Conservation (phyloP, 2,888 invertebrate species). For the Acrobeloides nanus region DNA sequence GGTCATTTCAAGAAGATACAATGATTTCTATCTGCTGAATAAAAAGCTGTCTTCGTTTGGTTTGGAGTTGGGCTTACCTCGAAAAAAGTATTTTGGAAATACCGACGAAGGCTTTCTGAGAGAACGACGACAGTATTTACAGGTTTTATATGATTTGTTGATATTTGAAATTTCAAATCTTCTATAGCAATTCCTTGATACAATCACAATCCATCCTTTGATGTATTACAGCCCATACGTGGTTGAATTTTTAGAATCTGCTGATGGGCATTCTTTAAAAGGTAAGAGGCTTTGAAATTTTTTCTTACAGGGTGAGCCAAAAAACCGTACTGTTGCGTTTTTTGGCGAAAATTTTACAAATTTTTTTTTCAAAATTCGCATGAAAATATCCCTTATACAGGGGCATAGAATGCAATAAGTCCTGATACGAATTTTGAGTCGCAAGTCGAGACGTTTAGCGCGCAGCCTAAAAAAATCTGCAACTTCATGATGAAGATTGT, state of each 20-base stretch:
- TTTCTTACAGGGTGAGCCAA: too few relatives aligned
- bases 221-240: slow-evolving; percentile 14
- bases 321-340: too few relatives aligned
- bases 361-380: too few relatives aligned
- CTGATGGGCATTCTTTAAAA: slow-evolving; percentile 3
- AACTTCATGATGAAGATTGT: too few relatives aligned
- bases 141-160: slow-evolving; percentile 9
- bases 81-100: slow-evolving; percentile 24
- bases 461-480: too few relatives aligned
- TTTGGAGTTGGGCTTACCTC: slow-evolving; percentile 18
- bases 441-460: too few relatives aligned
- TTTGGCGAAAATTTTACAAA: too few relatives aligned
- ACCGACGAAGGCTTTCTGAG: slow-evolving; percentile 14
- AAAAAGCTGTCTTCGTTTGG: slow-evolving; percentile 17
- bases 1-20: slow-evolving; percentile 19
- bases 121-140: slow-evolving; percentile 16
- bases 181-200: slow-evolving; percentile 18
- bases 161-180: not conserved
- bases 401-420: too few relatives aligned
- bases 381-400: too few relatives aligned
- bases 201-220: slow-evolving; percentile 17
- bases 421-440: too few relatives aligned
- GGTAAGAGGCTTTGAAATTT: not conserved
- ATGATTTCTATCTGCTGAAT: slow-evolving; percentile 19
- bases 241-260: slow-evolving; percentile 11